phyloP scores from a whole-genome alignment of 2,888 invertebrate genomes.

The Holacanthella duospinosa region DNA sequence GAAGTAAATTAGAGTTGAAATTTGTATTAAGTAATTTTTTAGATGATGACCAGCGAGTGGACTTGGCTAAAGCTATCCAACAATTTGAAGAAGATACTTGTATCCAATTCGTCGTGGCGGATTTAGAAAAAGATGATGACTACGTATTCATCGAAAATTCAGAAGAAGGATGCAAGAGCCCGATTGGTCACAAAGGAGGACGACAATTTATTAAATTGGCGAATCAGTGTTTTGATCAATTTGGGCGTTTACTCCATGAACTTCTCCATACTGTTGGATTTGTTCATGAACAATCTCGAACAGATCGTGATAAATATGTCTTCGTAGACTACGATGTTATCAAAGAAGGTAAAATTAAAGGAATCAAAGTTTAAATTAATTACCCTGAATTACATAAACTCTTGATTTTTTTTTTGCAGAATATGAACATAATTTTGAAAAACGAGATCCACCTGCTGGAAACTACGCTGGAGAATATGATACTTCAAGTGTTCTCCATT shows the following conservation, averaged over 20 bases:
- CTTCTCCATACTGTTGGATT: slow-evolving; percentile 10
- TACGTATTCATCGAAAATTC: slow-evolving; percentile 9
- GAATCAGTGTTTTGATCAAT: slow-evolving; percentile 9
- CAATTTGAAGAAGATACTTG: slow-evolving; percentile 10
- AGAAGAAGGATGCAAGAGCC: slow-evolving; percentile 9
- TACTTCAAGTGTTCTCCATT: slow-evolving; percentile 5
- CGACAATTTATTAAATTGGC: slow-evolving; percentile 2
- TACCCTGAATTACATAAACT: neutral
- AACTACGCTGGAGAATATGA: slow-evolving; percentile 12
- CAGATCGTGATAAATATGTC: slow-evolving; percentile 10
- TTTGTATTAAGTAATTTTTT: neutral
- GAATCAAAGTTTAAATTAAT: neutral
- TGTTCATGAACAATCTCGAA: slow-evolving; percentile 8
- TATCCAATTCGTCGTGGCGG: slow-evolving; percentile 5
- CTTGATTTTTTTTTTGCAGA: neutral
- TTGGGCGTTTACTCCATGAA: slow-evolving; percentile 10
- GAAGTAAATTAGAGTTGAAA: neutral
- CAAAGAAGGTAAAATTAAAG: slow-evolving; percentile 4
- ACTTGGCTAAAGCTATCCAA: slow-evolving; percentile 9
- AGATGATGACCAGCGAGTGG: slow-evolving; percentile 11
- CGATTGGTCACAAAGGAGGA: slow-evolving; percentile 11
- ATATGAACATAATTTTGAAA: slow-evolving; percentile 12
- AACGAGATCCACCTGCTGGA: slow-evolving; percentile 12
- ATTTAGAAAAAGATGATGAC: slow-evolving; percentile 11
- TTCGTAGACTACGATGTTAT: slow-evolving; percentile 11